A percentile compares a stretch with the other conserved stretches of the same genome.
Evolutionary conservation across 2,888 invertebrate species (phyloP).

Genomic region (Tipula unca): DNA sequence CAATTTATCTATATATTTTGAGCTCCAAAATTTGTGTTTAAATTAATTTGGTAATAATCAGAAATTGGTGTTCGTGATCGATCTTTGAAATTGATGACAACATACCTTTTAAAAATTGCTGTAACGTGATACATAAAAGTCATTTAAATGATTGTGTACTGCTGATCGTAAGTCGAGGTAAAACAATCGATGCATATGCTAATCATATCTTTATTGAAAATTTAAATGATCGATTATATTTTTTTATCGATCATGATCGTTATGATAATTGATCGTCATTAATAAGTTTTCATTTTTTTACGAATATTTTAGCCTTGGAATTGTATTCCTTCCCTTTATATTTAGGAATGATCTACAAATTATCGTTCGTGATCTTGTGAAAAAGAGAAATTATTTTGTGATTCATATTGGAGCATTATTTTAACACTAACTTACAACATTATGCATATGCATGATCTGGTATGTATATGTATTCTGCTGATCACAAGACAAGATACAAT

Average conservation of each 20-base stretch:
- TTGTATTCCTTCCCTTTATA: neutral
- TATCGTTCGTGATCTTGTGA: neutral
- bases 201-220: too few species aligned
- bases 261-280: neutral
- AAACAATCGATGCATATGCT: too few species aligned
- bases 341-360: neutral
- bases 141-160: too few species aligned
- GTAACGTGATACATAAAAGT: neutral
- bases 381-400: too few species aligned
- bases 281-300: neutral
- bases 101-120: neutral
- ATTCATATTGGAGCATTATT: too few species aligned
- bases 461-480: too few species aligned
- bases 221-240: neutral
- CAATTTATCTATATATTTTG: too few species aligned
- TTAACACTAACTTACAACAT: too few species aligned
- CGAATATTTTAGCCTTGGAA: neutral
- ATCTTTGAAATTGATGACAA: neutral
- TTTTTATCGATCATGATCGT: neutral
- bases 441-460: too few species aligned
- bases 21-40: too few species aligned
- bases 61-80: neutral
- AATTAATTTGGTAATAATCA: too few species aligned
- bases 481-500: neutral
- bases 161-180: too few species aligned